Conservation (phyloP, 2,113 vertebrate species). For the Hyla sarda region DNA sequence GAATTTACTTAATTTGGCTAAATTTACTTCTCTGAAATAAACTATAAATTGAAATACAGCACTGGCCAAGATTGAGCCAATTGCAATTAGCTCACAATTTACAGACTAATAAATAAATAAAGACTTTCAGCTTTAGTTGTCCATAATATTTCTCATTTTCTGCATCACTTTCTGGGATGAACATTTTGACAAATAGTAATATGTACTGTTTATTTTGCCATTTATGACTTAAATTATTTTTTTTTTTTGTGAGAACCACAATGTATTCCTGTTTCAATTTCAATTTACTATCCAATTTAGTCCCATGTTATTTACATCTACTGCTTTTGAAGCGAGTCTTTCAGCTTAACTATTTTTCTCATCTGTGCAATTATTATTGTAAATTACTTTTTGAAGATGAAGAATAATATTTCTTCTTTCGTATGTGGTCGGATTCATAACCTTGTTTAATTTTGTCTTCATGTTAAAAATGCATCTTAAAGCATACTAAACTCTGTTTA, state of each 20-base stretch:
- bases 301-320: conserved; percentile 51
- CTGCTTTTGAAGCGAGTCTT: conserved; percentile 36
- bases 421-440: conserved; percentile 1
- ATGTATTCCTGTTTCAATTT: conserved; percentile 54
- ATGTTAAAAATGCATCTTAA: conserved; percentile 27
- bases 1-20: not conserved
- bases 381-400: conserved; percentile 54
- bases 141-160: conserved; percentile 45
- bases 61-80: not conserved
- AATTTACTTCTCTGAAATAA: not conserved
- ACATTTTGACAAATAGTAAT: conserved; percentile 46
- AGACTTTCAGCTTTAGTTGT: conserved; percentile 27
- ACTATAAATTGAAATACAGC: not conserved
- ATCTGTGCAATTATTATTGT: conserved; percentile 57
- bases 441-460: conserved; percentile 38
- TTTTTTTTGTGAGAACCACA: conserved; percentile 19
- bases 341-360: conserved; percentile 56
- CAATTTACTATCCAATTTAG: conserved; percentile 53
- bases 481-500: not conserved
- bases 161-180: conserved; percentile 45
- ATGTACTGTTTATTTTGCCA: conserved; percentile 47
- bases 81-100: not conserved
- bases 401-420: not conserved
- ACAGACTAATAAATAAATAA: conserved; percentile 6
- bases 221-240: conserved; percentile 51